phyloP scores from a whole-genome alignment of 2,888 invertebrate genomes.

The Sericinus montela region DNA sequence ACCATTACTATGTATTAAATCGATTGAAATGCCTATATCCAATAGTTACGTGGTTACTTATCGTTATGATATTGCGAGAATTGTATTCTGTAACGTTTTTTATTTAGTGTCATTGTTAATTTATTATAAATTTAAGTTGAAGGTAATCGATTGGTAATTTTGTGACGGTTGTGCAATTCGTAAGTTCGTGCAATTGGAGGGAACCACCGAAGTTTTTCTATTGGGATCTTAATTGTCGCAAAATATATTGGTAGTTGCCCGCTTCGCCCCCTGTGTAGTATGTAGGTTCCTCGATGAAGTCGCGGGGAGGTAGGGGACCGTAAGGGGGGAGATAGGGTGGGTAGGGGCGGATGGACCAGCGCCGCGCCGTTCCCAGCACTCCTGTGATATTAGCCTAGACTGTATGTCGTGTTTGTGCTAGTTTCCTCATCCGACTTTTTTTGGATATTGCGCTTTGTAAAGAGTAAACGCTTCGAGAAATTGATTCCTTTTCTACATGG shows the following conservation, averaged over 20 bases:
- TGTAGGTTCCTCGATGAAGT: constrained; percentile 59
- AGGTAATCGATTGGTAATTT: constrained; percentile 25
- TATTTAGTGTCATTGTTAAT: constrained; percentile 31
- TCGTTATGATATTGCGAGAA: constrained; percentile 37
- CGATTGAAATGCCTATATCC: constrained; percentile 28
- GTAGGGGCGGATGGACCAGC: constrained; percentile 34
- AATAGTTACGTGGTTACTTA: constrained; percentile 25
- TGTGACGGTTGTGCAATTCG: constrained; percentile 45
- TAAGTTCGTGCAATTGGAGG: constrained; percentile 50
- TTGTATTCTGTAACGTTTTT: constrained; percentile 25
- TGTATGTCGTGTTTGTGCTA: constrained; percentile 78
- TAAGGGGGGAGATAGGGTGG: constrained; percentile 28
- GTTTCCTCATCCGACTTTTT: constrained; percentile 63
- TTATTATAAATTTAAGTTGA: constrained; percentile 26
- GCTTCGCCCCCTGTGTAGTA: constrained; percentile 72
- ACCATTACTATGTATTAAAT: constrained; percentile 55
- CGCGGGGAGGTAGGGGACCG: constrained; percentile 25
- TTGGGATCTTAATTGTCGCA: constrained; percentile 73
- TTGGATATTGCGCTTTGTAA: constrained; percentile 66
- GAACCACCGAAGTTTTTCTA: constrained; percentile 53
- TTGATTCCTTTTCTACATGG: constrained; percentile 54
- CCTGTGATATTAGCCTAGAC: constrained; percentile 79
- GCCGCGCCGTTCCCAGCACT: constrained; percentile 75
- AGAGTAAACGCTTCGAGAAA: constrained; percentile 48
- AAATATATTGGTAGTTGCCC: constrained; percentile 69